Percentiles rank a stretch among this genome's conserved stretches.
phyloP scores from a whole-genome alignment of 2,113 vertebrate genomes.

The Chloropsis hardwickii region DNA sequence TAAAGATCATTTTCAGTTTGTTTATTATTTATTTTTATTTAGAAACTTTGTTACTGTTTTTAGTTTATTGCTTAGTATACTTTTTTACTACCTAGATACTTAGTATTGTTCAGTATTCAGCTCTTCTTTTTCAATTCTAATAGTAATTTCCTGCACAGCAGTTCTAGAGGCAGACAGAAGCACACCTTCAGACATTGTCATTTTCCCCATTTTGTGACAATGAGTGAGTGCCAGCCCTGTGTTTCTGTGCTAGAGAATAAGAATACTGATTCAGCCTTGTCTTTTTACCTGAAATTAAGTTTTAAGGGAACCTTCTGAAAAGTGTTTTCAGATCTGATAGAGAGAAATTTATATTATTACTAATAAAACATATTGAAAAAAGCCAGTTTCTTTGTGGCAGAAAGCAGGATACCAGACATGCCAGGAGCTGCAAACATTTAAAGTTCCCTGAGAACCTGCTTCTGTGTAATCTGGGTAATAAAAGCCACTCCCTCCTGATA shows the following conservation, averaged over 20 bases:
- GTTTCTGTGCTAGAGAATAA: neutral
- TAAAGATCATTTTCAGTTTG: neutral
- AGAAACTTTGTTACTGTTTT: neutral
- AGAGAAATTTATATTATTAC: neutral
- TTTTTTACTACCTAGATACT: neutral
- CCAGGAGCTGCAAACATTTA: neutral
- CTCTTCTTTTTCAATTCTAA: neutral
- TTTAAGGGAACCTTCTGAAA: neutral
- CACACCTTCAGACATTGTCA: rapidly evolving
- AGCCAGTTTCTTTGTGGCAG: rapidly evolving
- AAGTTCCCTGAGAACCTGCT: neutral
- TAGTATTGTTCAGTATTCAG: neutral
- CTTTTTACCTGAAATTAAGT: neutral
- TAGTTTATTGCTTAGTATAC: neutral
- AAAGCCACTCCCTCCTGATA: neutral
- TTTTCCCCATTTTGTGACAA: neutral
- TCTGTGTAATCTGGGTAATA: neutral
- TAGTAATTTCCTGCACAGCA: neutral
- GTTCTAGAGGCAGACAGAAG: neutral
- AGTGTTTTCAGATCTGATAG: neutral
- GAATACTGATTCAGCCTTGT: neutral
- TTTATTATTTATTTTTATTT: neutral
- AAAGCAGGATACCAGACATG: neutral
- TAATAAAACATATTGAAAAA: neutral
- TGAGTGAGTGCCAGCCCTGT: neutral